A percentile compares a stretch with the other conserved stretches of the same genome.
Evolutionary conservation across 2,797 vertebrate genomes (phyloP).

Genomic region (Lacerta agilis): DNA sequence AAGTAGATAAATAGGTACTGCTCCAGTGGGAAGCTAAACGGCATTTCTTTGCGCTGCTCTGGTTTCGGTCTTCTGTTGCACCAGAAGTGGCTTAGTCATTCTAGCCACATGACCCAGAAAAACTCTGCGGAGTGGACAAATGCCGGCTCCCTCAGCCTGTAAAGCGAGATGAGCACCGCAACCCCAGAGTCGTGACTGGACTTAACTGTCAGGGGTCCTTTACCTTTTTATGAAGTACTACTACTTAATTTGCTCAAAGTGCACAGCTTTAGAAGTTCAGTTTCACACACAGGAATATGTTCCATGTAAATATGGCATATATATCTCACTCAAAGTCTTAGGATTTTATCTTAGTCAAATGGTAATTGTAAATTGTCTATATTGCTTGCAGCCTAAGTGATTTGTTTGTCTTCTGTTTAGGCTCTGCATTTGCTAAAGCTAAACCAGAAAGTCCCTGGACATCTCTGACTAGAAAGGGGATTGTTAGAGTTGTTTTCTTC

Average conservation of each 20-base stretch:
- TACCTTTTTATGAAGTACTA: neutral
- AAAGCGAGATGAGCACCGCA: too few relatives aligned
- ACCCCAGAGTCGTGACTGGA: too few relatives aligned
- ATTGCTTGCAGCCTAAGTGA: neutral
- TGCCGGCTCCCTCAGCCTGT: too few relatives aligned
- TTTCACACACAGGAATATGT: neutral
- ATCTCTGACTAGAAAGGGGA: constrained; percentile 96
- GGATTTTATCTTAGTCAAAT: neutral
- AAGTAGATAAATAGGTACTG: too few relatives aligned
- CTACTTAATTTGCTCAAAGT: neutral
- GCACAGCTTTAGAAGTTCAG: neutral
- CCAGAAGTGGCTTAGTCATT: too few relatives aligned
- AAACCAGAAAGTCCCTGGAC: constrained; percentile 99
- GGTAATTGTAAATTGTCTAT: neutral
- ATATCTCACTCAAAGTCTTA: too few relatives aligned
- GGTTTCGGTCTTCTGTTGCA: too few relatives aligned
- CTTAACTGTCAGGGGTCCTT: too few relatives aligned
- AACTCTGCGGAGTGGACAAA: too few relatives aligned
- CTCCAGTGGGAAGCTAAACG: too few relatives aligned
- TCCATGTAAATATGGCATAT: neutral
- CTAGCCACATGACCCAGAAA: too few relatives aligned
- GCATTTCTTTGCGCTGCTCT: too few relatives aligned
- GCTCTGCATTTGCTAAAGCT: constrained; percentile 98
- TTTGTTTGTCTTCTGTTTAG: constrained; percentile 73
- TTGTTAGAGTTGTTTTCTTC: constrained; percentile 97